Base-by-base conservation (phyloP, 2,113 vertebrate genomes). In the Pholis gunnellus region DNA sequence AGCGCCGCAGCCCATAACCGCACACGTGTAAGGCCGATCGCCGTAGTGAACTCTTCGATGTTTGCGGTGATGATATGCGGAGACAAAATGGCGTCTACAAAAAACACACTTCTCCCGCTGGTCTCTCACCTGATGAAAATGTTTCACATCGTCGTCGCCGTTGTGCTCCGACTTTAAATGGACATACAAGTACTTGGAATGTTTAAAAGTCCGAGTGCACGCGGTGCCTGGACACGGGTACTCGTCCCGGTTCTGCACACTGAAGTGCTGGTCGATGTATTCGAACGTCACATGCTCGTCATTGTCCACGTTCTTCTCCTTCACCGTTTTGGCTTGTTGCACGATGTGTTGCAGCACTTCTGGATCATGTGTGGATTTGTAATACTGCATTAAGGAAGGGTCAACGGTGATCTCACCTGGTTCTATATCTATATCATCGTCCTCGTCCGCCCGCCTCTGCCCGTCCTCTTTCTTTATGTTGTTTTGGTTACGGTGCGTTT, bases 181-280 rank as follows among this genome's bases (percentile, higher is more conserved):
- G 0, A 99, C 97, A 1, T 97, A 97, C 25, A 99, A 82, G 88
- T 99, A 99, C 80, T 99, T 99, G 61, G 98, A 99, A 56, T 99
- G 97, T 76, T 99, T 99, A 84, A 99, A 99, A 0, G 95, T 94
- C 64, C 95, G 94, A 6, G 95, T 95, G 67, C 98, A 99, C 61
- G 95, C 96, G 0, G 97, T 97, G 38, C 97, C 98, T 0, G 98
- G 98, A 81, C 98, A 99, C 0, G 96, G 96, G 72, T 99, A 99
- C 81, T 97, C 95, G 79, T 99, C 98, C 72, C 97, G 95, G 89
- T 99, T 97, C 86, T 97, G 97, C 22, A 99, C 88, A 14, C 96
- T 96, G 92, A 96, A 97, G 42, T 97, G 88, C 4, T 94, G 91
- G 90, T 95, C 86, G 87, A 96, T 73, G 96, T 98, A 95, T 87